Percentiles rank a stretch among this genome's conserved stretches.
phyloP scores from a whole-genome alignment of 2,888 invertebrate species.

The Sarcophaga variegata region DNA sequence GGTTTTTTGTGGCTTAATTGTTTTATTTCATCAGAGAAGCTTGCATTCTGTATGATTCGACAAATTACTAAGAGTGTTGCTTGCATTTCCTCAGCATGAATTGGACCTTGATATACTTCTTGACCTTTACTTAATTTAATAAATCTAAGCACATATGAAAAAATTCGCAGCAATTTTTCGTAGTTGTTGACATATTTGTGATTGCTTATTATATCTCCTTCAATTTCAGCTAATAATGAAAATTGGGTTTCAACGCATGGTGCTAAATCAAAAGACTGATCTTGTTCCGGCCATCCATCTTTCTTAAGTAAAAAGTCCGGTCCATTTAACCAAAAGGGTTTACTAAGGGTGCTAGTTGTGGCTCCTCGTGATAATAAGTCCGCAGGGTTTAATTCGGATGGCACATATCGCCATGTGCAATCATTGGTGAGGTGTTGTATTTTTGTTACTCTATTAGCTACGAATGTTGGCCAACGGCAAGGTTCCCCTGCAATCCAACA shows the following conservation, averaged over 20 bases:
- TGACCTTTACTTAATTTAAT: not conserved
- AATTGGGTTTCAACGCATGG: not conserved
- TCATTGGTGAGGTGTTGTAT: constrained; percentile 10
- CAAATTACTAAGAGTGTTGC: constrained; percentile 2
- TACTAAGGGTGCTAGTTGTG: not conserved
- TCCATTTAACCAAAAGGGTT: constrained; percentile 26
- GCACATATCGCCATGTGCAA: constrained; percentile 11
- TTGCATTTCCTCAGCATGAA: not conserved
- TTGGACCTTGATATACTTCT: not conserved
- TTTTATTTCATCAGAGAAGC: constrained; percentile 5
- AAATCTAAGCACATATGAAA: constrained; percentile 24
- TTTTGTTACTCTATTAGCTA: constrained; percentile 42
- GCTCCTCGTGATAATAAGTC: constrained; percentile 42
- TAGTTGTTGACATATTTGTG: constrained; percentile 34
- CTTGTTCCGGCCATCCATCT: constrained; percentile 3
- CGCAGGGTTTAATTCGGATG: constrained; percentile 15
- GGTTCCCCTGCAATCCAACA: constrained; percentile 32
- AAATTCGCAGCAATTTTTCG: constrained; percentile 29
- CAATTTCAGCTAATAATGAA: not conserved
- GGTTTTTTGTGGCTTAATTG: not conserved
- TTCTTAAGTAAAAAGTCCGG: constrained; percentile 5
- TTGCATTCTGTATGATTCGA: constrained; percentile 1
- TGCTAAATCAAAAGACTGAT: too few species aligned
- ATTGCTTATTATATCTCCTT: constrained; percentile 2
- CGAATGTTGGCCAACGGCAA: constrained; percentile 28